Base-by-base conservation (phyloP, 2,797 vertebrate genomes). In the Tangara arthus region DNA sequence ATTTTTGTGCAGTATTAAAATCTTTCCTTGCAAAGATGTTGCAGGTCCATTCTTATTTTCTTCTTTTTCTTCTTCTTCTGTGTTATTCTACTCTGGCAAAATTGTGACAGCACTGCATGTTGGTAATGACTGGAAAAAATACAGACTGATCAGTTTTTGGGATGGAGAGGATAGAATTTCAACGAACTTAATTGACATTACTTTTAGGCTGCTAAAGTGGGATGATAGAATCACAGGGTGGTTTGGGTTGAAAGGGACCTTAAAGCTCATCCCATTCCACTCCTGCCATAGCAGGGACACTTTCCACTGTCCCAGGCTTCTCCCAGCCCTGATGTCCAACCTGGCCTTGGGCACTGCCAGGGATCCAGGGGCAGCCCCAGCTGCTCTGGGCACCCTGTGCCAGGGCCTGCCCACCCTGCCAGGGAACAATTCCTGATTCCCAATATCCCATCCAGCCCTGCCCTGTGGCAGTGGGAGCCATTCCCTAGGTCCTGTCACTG, bases 241-340 rank as follows among this genome's bases (percentile, higher is more conserved):
- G 2, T 22, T 39, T 65, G n/a, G 13, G 8, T 4, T 21, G 59
- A 11, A 15, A 79, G 28, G 12, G 6, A 49, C 22, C 7, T 42
- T 11, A 63, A 71, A 15, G 4, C 4, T 0, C 19, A 8, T 3
- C 13, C 4, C 1, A 0, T 24, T 0, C 37, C 27, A 56, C 9
- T 15, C 6, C 52, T 17, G 35, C 42, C 19, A 16, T 28, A 32
- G 12, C 57, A 79, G 50, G 23, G 44, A 50, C 66, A 28, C 7
- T 11, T 65, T 0, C 16, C n/a, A 57, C 27, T 11, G 8, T 20
- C n/a, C 52, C 66, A 65, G 52, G 60, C 24, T 71, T 37, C 66
- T 87, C 76, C 76, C 42, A 2, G 42, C 42, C 50, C 42, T 19
- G 20, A 0, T 47, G 8, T 23, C 57, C 66, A 65, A 0, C 28